These are phyloP conservation scores for Lagopus leucura DNA, from an alignment of 2,113 vertebrate genomes.

Conservation along the genomic window DNA sequence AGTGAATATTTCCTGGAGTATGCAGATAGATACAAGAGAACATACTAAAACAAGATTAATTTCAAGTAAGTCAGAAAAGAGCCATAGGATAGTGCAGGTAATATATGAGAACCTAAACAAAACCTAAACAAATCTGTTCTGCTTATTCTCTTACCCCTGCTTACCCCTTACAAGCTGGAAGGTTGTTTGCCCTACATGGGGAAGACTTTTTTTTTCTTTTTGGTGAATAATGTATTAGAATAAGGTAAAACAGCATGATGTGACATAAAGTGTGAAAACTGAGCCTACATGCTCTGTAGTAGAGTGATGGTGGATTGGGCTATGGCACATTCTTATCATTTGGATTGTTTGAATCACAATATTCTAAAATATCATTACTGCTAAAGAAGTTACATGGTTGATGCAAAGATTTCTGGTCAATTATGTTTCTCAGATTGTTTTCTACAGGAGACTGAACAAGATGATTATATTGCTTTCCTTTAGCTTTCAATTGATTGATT, in stretches of 20 bases:
- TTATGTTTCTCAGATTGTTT: neutral
- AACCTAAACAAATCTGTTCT: neutral
- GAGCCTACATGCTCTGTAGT: neutral
- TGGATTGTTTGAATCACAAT: neutral
- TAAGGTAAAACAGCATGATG: neutral
- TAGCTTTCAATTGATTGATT: neutral
- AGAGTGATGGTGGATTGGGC: neutral
- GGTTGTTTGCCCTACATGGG: neutral
- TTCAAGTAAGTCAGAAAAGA: constrained; percentile 37
- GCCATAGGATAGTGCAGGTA: neutral
- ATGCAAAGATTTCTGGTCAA: neutral
- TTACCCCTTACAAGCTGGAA: neutral
- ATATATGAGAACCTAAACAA: neutral
- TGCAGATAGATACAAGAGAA: neutral
- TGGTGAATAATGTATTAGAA: neutral
- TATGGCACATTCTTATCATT: neutral
- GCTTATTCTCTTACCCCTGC: neutral
- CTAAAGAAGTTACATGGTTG: neutral
- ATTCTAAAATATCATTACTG: neutral
- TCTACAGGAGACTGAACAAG: neutral
- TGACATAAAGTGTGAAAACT: neutral
- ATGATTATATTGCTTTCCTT: neutral
- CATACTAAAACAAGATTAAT: neutral
- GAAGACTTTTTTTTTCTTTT: neutral
- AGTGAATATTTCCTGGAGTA: neutral